Percentiles rank a stretch among this genome's conserved stretches.
Evolutionary conservation across 1,140 invertebrate species (phyloP).

Genomic region (Musca vetustissima): DNA sequence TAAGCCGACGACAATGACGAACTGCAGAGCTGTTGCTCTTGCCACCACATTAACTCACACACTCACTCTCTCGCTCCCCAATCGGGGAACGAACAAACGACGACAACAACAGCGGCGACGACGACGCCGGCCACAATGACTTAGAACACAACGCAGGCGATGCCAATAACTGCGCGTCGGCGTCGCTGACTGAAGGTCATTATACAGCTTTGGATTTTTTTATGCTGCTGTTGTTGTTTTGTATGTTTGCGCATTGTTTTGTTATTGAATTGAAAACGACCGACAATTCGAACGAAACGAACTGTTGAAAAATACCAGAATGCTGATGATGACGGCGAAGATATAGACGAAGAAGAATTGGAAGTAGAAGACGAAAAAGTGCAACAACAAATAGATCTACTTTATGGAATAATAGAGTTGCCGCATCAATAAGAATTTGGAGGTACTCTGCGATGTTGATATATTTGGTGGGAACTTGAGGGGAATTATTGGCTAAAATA

Average conservation of each 20-base stretch:
- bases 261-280: conserved; percentile 10
- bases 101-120: conserved; percentile 21
- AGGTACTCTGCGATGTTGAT: too few species aligned
- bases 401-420: not conserved
- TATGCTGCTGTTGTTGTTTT: conserved; percentile 32
- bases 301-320: not conserved
- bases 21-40: too few species aligned
- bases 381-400: not conserved
- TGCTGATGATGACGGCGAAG: not conserved
- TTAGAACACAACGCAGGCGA: conserved; percentile 28
- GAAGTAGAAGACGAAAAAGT: conserved; percentile 1
- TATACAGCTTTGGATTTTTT: conserved; percentile 36
- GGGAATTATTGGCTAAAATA: too few species aligned
- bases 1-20: too few species aligned
- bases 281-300: not conserved
- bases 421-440: not conserved
- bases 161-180: not conserved
- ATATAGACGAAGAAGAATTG: not conserved
- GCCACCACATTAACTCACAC: too few species aligned
- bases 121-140: conserved; percentile 22
- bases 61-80: too few species aligned
- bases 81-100: conserved; percentile 24
- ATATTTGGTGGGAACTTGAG: too few species aligned
- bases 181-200: conserved; percentile 48
- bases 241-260: conserved; percentile 28